Base-by-base conservation (phyloP, 2,797 vertebrate genomes). In the Rousettus madagascariensis region DNA sequence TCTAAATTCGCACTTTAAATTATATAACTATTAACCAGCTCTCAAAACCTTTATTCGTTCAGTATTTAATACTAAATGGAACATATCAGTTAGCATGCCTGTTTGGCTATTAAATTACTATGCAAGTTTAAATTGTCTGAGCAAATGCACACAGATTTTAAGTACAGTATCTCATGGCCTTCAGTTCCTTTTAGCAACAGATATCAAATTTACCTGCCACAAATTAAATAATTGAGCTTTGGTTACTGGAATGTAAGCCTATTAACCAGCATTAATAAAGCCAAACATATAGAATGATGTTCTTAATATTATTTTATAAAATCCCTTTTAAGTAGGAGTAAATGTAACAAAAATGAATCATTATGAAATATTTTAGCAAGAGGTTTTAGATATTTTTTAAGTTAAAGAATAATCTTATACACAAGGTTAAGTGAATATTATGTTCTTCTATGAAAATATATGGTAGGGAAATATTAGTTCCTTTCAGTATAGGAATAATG, bases 1-100 rank as follows among this genome's bases (percentile, higher is more conserved):
- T 95, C 92, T 94, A 97, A 98, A 96, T 69, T 95, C 75, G 97
- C 19, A 96, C 33, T 96, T 97, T 86, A 95, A 96, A 87, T 94
- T 97, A 84, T 85, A 83, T 96, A 95, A 96, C 95, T 79, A 95
- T 75, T 96, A 97, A 88, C 33, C 63, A 91, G 38, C 72, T 97
- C 95, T 75, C 90, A 97, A 97, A 96, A 96, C 5, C 16, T 28
- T 63, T 88, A 95, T 92, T 96, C 68, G 86, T 28, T 94, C 9
- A 86, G 65, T 65, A 97, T 3, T 93, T 49, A 90, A 75, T 92
- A 65, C 88, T 36, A 87, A 97, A 86, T 38, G 0, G 78, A 43
- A 97, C 94, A 66, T 19, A 94, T 26, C 90, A 96, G 61, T 88
- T 78, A 94, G 7, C 53, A 28, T 91, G 65, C 96, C 51, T 53